Conservation (phyloP, 2,888 invertebrate genomes). For the Odontomyia ornata region DNA sequence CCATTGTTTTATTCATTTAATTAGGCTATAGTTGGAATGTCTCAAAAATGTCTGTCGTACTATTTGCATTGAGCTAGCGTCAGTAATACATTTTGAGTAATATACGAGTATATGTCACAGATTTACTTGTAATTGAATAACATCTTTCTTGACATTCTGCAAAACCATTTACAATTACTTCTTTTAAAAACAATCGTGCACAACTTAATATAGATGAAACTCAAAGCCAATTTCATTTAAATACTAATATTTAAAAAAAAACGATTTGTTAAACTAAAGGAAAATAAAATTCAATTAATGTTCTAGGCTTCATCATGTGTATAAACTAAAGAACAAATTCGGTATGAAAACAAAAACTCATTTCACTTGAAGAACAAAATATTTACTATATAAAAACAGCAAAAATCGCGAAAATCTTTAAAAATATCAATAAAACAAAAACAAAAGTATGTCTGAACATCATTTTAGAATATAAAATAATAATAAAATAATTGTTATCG, state of each 20-base stretch:
- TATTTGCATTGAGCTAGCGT: not conserved
- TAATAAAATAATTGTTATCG: too few relatives aligned
- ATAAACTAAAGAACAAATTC: not conserved
- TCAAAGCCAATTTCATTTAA: not conserved
- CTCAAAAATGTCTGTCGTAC: not conserved
- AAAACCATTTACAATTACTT: slow-evolving; percentile 11
- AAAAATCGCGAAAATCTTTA: too few relatives aligned
- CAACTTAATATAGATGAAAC: not conserved
- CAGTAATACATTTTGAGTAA: not conserved
- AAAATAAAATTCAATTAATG: slow-evolving; percentile 9
- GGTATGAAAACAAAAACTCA: not conserved
- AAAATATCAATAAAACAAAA: too few relatives aligned
- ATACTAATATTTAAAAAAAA: not conserved
- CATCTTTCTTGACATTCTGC: slow-evolving; percentile 13
- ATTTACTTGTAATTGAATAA: not conserved
- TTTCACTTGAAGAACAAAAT: too few relatives aligned
- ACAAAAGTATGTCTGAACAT: too few relatives aligned
- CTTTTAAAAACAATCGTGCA: not conserved
- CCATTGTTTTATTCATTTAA: not conserved
- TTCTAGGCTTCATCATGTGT: not conserved
- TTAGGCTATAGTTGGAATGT: slow-evolving; percentile 1
- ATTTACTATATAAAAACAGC: too few relatives aligned
- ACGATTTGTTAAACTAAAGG: not conserved
- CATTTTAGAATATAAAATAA: too few relatives aligned
- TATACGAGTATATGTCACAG: not conserved